These are phyloP conservation scores for Callaeas wilsoni DNA, from an alignment of 2,113 vertebrate species.

Conservation along the genomic window DNA sequence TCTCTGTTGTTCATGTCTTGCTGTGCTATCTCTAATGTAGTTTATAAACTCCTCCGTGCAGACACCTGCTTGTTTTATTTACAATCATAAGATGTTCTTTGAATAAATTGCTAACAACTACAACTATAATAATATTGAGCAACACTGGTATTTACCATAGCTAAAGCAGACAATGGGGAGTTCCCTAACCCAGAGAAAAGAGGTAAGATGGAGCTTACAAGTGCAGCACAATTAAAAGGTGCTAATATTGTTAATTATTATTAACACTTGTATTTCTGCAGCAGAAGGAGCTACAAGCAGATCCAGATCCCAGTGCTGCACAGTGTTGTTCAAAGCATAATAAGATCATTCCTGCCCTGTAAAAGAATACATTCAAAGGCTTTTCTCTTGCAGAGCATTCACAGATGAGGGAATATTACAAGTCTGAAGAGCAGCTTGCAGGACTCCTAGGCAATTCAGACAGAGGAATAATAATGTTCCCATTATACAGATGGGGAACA, in stretches of 20 bases:
- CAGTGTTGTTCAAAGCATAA: background rate
- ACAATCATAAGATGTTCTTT: constrained; percentile 12
- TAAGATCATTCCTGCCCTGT: background rate
- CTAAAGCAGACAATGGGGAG: constrained; percentile 31
- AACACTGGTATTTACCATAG: background rate
- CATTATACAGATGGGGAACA: background rate
- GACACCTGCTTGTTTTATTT: constrained; percentile 35
- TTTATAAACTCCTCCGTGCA: constrained; percentile 8
- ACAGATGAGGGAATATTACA: background rate
- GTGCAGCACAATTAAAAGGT: constrained; percentile 27
- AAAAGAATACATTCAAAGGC: background rate
- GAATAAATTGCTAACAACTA: constrained; percentile 35
- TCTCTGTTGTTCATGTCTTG: background rate
- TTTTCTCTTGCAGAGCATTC: background rate
- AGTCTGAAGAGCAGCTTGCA: background rate
- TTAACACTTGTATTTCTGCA: constrained; percentile 19
- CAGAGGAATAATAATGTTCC: constrained; percentile 3
- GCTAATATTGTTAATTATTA: constrained; percentile 39
- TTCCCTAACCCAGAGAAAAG: background rate
- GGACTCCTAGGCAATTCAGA: background rate
- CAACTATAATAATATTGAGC: background rate
- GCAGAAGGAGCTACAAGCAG: background rate
- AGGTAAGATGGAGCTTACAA: background rate
- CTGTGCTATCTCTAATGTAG: background rate
- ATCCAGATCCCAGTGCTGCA: constrained; percentile 1